phyloP scores from a whole-genome alignment of 2,113 vertebrate species.

The Pterocles burchelli region DNA sequence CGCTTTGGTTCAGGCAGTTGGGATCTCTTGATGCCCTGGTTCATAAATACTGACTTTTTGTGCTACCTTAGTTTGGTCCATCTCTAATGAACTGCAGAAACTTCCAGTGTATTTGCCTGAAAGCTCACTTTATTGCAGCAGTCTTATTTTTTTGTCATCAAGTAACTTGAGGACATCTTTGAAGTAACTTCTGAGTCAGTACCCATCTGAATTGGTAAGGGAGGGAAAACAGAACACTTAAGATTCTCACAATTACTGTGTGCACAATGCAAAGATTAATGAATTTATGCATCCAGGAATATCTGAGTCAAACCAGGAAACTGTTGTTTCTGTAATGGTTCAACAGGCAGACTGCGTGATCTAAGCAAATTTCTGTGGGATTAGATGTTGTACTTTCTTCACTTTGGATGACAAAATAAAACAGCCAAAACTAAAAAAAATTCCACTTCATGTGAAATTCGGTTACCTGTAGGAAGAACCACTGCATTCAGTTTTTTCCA shows the following conservation, averaged over 20 bases:
- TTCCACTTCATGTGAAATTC: not conserved
- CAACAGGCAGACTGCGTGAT: not conserved
- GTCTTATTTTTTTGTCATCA: not conserved
- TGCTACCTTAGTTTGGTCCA: not conserved
- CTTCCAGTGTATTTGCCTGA: not conserved
- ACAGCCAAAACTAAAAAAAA: not conserved
- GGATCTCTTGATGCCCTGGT: not conserved
- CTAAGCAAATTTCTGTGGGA: not conserved
- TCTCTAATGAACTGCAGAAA: not conserved
- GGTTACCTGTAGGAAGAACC: not conserved
- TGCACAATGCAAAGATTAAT: not conserved
- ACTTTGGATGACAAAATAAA: not conserved
- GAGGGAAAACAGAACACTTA: not conserved
- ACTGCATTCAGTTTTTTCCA: not conserved
- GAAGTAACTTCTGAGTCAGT: not conserved
- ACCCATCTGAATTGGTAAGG: not conserved
- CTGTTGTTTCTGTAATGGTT: not conserved
- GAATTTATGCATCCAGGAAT: not conserved
- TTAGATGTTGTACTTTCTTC: not conserved
- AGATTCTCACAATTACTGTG: not conserved
- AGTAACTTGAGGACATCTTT: not conserved
- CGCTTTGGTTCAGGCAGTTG: not conserved
- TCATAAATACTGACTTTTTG: not conserved
- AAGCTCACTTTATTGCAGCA: not conserved
- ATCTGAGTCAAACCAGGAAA: not conserved